Evolutionary conservation across 2,797 vertebrate genomes (phyloP).

Genomic region (Diplodus puntazzo): DNA sequence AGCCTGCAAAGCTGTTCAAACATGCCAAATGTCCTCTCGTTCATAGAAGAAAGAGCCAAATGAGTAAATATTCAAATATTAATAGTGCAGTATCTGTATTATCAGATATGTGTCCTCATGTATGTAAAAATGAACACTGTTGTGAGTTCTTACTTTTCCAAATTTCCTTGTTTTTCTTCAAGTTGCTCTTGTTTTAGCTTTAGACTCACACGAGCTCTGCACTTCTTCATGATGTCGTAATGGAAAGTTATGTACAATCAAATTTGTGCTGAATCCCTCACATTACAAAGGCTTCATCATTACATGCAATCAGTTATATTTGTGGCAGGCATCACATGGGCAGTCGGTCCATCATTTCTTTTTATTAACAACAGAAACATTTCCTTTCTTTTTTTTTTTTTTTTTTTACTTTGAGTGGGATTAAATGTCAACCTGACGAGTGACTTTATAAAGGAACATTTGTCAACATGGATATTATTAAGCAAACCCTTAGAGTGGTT

Average conservation of each 20-base stretch:
- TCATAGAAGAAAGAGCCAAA: not conserved
- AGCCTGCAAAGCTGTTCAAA: not conserved
- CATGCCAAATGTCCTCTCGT: not conserved
- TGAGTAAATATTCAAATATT: not conserved
- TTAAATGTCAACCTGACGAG: not conserved
- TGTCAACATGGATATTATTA: not conserved
- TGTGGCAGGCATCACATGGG: not conserved
- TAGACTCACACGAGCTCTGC: constrained; percentile 29
- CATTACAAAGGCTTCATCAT: constrained; percentile 8
- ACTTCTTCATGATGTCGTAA: constrained; percentile 59
- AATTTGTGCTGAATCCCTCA: constrained; percentile 47
- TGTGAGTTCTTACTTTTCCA: constrained; percentile 15
- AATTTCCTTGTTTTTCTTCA: constrained; percentile 21
- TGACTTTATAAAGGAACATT: not conserved
- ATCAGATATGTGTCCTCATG: not conserved
- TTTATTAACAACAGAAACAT: not conserved
- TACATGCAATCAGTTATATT: constrained; percentile 5
- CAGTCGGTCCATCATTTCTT: not conserved
- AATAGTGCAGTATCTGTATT: not conserved
- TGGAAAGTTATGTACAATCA: constrained; percentile 67
- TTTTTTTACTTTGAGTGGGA: not conserved
- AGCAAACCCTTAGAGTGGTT: not conserved
- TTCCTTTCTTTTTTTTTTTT: not conserved
- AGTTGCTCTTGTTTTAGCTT: constrained; percentile 51
- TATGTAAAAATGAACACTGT: constrained; percentile 7